These are phyloP conservation scores for Hyphantria cunea DNA, from an alignment of 1,140 invertebrate genomes.

Conservation along the genomic window DNA sequence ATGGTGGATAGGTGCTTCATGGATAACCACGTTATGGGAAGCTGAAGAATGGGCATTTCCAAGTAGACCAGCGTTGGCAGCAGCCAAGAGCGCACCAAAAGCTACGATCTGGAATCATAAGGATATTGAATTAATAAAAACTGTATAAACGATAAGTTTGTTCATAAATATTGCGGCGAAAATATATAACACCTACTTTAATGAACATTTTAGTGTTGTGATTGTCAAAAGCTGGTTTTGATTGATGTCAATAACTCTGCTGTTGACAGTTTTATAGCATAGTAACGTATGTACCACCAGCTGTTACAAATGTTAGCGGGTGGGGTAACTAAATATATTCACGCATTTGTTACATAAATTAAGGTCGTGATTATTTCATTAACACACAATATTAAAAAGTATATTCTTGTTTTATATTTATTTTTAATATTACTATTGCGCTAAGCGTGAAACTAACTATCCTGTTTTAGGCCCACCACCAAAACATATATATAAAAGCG, in stretches of 20 bases:
- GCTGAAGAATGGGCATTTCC: conserved; percentile 48
- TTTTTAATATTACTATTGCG: too few relatives aligned
- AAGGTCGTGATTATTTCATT: too few relatives aligned
- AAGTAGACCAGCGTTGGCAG: conserved; percentile 42
- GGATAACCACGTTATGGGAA: conserved; percentile 67
- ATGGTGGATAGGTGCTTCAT: conserved; percentile 47
- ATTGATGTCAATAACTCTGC: background rate
- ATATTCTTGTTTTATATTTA: too few relatives aligned
- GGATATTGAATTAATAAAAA: too few relatives aligned
- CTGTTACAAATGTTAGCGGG: background rate
- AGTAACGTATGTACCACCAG: too few relatives aligned
- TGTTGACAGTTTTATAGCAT: too few relatives aligned
- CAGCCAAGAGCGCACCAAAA: conserved; percentile 49
- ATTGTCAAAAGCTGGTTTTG: background rate
- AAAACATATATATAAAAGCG: too few relatives aligned
- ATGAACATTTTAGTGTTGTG: conserved; percentile 12
- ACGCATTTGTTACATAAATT: background rate
- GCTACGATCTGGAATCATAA: conserved; percentile 45
- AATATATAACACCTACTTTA: background rate
- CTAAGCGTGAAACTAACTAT: too few relatives aligned
- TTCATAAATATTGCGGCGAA: too few relatives aligned
- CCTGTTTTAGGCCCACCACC: too few relatives aligned
- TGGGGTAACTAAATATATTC: background rate
- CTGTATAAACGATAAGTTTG: too few relatives aligned
- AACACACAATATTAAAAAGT: too few relatives aligned